Evolutionary conservation across 2,888 invertebrate genomes (phyloP).

Genomic region (Oscheius sp.): DNA sequence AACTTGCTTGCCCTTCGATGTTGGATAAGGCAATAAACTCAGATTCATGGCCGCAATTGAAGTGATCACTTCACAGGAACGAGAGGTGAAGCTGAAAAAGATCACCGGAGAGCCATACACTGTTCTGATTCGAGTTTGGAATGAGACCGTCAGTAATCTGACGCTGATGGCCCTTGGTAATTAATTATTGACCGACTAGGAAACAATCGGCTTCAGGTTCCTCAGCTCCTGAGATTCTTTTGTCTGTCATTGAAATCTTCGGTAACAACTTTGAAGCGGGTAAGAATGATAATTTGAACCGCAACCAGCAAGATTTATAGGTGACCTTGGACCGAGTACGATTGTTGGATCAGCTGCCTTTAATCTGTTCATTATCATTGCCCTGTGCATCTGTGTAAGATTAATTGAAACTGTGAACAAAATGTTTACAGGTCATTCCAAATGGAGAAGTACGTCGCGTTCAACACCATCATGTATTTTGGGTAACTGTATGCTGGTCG

Average conservation of each 20-base stretch:
- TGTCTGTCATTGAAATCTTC: constrained; percentile 96
- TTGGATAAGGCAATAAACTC: constrained; percentile 21
- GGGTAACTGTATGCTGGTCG: constrained; percentile 97
- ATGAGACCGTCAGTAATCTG: constrained; percentile 97
- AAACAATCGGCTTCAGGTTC: constrained; percentile 78
- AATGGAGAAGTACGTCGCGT: constrained; percentile 63
- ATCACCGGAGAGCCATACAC: constrained; percentile 66
- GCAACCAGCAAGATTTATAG: constrained; percentile 20
- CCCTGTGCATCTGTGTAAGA: constrained; percentile 83
- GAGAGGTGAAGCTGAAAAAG: constrained; percentile 87
- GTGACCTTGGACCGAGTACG: constrained; percentile 77
- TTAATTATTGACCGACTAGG: constrained; percentile 2
- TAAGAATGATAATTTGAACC: neutral
- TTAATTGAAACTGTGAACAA: neutral
- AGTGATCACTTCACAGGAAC: constrained; percentile 97
- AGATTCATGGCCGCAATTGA: constrained; percentile 98
- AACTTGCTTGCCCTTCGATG: neutral
- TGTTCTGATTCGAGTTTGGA: constrained; percentile 89
- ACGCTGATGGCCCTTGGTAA: constrained; percentile 92
- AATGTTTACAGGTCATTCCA: constrained; percentile 75
- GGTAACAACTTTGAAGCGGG: constrained; percentile 92
- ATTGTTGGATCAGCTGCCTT: constrained; percentile 99
- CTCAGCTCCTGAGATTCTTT: constrained; percentile 95
- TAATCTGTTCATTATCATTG: constrained; percentile 96
- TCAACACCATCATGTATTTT: constrained; percentile 77